Percentiles rank a stretch among this genome's conserved stretches.
phyloP scores from a whole-genome alignment of 1,140 invertebrate species.

The Drosophila saltans region DNA sequence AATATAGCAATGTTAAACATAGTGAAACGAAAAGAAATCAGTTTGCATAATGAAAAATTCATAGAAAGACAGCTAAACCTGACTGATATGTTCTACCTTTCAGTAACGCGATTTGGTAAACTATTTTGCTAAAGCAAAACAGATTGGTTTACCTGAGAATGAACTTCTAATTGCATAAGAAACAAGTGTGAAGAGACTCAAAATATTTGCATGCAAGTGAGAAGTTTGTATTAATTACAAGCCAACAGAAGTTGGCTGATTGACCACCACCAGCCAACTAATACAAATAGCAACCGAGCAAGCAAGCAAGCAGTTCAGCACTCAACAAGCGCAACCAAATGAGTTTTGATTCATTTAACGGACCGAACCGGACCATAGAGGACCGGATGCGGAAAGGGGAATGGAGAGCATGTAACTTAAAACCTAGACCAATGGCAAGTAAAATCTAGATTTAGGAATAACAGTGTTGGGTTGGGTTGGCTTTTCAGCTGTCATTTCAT shows the following conservation, averaged over 20 bases:
- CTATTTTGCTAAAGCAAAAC: no score
- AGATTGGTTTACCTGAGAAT: no score
- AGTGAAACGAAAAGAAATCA: no score
- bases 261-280: conserved; percentile 37
- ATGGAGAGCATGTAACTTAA: conserved; percentile 30
- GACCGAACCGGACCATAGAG: neutral
- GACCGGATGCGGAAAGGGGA: no score
- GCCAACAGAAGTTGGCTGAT: conserved; percentile 27
- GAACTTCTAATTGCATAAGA: no score
- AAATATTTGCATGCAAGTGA: no score
- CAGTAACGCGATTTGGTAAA: no score
- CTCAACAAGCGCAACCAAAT: conserved; percentile 65
- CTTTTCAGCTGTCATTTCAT: conserved; percentile 79
- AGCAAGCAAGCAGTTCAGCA: conserved; percentile 22
- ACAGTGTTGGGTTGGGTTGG: conserved; percentile 23
- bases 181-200: no score
- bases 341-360: conserved; percentile 66
- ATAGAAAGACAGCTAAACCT: no score
- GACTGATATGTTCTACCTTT: no score
- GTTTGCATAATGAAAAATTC: no score
- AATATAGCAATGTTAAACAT: no score
- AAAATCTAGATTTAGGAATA: conserved; percentile 8
- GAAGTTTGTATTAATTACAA: conserved; percentile 11
- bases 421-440: conserved; percentile 26
- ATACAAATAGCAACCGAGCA: conserved; percentile 26